Base-by-base conservation (phyloP, 2,113 vertebrate genomes). In the Actinemys pallida region DNA sequence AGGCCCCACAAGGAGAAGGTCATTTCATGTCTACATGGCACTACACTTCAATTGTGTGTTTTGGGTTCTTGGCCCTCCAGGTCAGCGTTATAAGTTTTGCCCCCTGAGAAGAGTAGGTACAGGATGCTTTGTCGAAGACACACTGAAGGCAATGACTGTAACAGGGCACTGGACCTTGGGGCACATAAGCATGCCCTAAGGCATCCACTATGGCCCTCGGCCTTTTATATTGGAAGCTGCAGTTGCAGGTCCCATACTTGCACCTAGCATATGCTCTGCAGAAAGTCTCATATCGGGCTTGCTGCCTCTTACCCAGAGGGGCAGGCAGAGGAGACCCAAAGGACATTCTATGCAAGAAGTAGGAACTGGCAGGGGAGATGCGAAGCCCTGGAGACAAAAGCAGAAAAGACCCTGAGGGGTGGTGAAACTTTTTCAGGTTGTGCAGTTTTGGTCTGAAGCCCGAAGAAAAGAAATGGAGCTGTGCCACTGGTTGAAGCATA, bases 1-100 rank as follows among this genome's bases (percentile, higher is more conserved):
- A 86, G 86, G 47, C 88, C 52, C 92, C 92, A 56, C 78, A 94
- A 92, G 8, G 83, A 86, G 57, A 59, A 93, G 94, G 76, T 81
- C 12, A 49, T 45, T 84, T 97, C 88, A 85, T 83, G 89, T 82
- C 72, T 91, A 76, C 39, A 72, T 27, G n/a, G 92, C 90, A 94
- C 72, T 79, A 85, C n/a, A 94, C 42, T 19, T 39, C 19, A 39
- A 39, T 22, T 39, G 69, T n/a, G 93, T 13, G 42, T 13, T 6
- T 4, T 76, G 52, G 27, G 94, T 6, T 80, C 85, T 35, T 10
- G 47, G 87, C 85, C n/a, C 89, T 95, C 94, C 87, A 92, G 85
- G 56, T 82, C 16, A 85, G 79, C 52, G 10, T 95, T 89, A 86
- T 83, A 13, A 56, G 1, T 86, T 17, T 57, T 83, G 35, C 69